Conservation (phyloP, 2,888 invertebrate genomes). For the Eupeodes luniger region DNA sequence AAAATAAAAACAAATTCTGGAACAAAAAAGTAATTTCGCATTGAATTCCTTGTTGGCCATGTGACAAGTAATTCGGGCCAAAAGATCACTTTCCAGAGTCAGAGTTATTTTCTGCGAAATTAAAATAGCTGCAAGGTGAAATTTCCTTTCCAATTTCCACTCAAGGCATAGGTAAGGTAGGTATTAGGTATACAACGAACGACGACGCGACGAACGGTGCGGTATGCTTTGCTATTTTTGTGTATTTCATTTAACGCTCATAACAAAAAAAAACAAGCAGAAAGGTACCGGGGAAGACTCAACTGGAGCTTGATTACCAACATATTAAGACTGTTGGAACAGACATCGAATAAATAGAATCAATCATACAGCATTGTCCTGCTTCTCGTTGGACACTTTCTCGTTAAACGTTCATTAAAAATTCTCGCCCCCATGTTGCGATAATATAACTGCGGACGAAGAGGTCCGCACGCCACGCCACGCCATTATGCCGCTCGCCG, state of each 20-base stretch:
- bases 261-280: neutral
- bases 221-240: conserved; percentile 11
- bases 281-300: conserved; percentile 34
- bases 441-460: conserved; percentile 51
- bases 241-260: conserved; percentile 28
- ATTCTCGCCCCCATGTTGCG: conserved; percentile 74
- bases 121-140: conserved; percentile 73
- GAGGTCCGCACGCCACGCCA: conserved; percentile 69
- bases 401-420: conserved; percentile 72
- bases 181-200: too few species aligned
- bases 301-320: conserved; percentile 49
- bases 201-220: too few species aligned
- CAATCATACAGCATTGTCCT: conserved; percentile 60
- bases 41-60: conserved; percentile 75
- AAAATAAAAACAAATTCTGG: conserved; percentile 39
- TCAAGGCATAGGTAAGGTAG: too few species aligned
- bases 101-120: conserved; percentile 71
- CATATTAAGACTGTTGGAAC: conserved; percentile 36
- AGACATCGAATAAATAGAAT: conserved; percentile 60
- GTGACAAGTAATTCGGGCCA: conserved; percentile 72
- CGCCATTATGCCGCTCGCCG: conserved; percentile 56
- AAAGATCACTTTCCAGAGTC: conserved; percentile 70
- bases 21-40: conserved; percentile 67
- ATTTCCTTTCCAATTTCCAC: conserved; percentile 56
- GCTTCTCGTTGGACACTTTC: conserved; percentile 40